Conservation (phyloP, 2,797 vertebrate species). For the Pyrocephalus nanus region DNA sequence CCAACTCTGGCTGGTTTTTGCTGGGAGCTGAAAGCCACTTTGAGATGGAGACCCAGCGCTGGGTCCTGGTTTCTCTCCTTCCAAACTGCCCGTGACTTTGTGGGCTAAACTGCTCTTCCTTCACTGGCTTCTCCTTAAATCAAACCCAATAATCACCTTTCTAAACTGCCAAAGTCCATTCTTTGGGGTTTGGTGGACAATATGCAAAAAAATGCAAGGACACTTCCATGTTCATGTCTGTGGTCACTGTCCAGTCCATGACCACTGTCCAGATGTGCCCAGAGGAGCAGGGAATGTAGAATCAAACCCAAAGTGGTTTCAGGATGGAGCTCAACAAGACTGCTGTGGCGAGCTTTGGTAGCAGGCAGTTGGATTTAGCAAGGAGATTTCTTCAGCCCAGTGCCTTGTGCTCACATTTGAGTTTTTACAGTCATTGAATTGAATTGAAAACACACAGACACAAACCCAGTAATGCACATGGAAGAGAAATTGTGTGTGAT, state of each 20-base stretch:
- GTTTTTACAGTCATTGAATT: neutral
- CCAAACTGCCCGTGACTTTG: neutral
- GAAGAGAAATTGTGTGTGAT: neutral
- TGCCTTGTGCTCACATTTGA: neutral
- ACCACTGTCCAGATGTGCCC: neutral
- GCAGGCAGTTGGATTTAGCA: neutral
- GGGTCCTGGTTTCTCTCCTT: neutral
- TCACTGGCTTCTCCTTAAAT: neutral
- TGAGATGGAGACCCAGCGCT: neutral
- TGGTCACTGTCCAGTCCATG: accelerated
- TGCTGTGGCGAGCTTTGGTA: neutral
- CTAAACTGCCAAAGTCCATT: neutral
- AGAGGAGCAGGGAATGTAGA: neutral
- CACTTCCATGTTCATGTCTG: neutral
- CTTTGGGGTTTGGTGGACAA: neutral
- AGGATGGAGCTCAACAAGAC: neutral
- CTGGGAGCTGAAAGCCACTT: neutral
- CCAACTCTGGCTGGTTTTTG: neutral
- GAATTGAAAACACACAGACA: neutral
- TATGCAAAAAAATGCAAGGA: neutral
- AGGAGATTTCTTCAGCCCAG: neutral
- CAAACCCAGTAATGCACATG: neutral
- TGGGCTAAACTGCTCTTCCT: neutral
- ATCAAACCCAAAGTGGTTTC: neutral
- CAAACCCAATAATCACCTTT: neutral